Evolutionary conservation across 1,140 invertebrate genomes (phyloP).

Genomic region (Eubasilissa regina): DNA sequence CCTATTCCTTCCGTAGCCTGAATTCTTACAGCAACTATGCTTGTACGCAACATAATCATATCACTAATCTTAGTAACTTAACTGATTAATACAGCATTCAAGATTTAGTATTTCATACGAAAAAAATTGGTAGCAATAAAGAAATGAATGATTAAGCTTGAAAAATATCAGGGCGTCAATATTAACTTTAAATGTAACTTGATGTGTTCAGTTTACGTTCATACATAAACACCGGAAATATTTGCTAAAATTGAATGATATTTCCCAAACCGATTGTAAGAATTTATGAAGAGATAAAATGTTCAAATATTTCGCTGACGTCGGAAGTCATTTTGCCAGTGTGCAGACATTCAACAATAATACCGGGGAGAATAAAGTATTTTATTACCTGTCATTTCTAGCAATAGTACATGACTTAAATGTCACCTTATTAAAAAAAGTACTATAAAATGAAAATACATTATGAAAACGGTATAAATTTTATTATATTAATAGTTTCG

Average conservation of each 20-base stretch:
- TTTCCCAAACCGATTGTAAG: not conserved
- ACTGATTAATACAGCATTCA: too few species aligned
- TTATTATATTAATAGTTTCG: not conserved
- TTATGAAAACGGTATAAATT: constrained; percentile 5
- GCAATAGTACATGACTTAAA: constrained; percentile 6
- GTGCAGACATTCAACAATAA: constrained; percentile 22
- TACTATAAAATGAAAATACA: not conserved
- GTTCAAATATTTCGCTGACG: not conserved
- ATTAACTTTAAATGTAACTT: too few species aligned
- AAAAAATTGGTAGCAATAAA: too few species aligned
- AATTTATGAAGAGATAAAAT: constrained; percentile 16
- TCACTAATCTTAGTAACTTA: too few species aligned
- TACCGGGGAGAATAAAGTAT: constrained; percentile 7
- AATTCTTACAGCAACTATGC: too few species aligned
- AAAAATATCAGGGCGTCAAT: too few species aligned
- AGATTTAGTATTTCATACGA: too few species aligned
- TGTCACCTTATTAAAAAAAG: not conserved
- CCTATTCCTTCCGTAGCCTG: too few species aligned
- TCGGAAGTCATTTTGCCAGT: not conserved
- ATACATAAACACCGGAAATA: not conserved
- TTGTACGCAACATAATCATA: too few species aligned
- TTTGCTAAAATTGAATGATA: constrained; percentile 1
- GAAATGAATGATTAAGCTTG: too few species aligned
- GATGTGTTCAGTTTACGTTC: not conserved
- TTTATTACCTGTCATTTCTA: constrained; percentile 2